Percentiles rank a stretch among this genome's conserved stretches.
Evolutionary conservation across 1,140 invertebrate species (phyloP).

Genomic region (Ooceraea biroi): DNA sequence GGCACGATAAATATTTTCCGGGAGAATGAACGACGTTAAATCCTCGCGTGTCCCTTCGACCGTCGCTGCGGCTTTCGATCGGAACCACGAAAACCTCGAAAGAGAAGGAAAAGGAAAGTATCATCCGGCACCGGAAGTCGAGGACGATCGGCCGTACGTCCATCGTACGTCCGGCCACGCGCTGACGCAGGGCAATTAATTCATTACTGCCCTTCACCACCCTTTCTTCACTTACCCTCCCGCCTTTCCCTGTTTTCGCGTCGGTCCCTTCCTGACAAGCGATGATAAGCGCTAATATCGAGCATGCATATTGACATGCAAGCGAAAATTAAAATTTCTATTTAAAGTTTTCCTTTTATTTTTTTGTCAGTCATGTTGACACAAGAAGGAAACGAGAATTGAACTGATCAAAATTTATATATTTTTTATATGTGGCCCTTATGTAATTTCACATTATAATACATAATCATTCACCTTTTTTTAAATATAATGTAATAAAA

Average conservation of each 20-base stretch:
- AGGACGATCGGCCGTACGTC: constrained; percentile 73
- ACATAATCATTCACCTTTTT: too few relatives aligned
- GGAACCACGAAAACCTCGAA: constrained; percentile 68
- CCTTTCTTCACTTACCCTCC: constrained; percentile 36
- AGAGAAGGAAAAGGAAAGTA: constrained; percentile 58
- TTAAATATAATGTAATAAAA: too few relatives aligned
- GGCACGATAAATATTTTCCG: constrained; percentile 81
- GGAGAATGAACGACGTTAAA: constrained; percentile 72
- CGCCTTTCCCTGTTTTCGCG: neutral
- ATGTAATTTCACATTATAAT: too few relatives aligned
- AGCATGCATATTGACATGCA: neutral
- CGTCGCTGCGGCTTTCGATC: constrained; percentile 71
- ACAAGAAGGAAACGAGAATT: neutral
- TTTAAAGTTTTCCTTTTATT: neutral
- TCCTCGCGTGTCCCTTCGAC: constrained; percentile 30
- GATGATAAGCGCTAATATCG: neutral
- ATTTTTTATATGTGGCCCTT: too few relatives aligned
- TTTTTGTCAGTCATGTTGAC: too few relatives aligned
- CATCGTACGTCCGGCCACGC: constrained; percentile 77
- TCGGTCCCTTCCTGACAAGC: neutral
- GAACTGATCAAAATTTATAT: neutral
- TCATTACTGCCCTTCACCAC: constrained; percentile 75
- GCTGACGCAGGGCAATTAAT: constrained; percentile 77
- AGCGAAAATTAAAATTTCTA: neutral
- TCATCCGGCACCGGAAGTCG: constrained; percentile 68